Percentiles rank a stretch among this genome's conserved stretches.
Conservation (phyloP, 2,797 vertebrate species). For the Enteromius radiatus region DNA sequence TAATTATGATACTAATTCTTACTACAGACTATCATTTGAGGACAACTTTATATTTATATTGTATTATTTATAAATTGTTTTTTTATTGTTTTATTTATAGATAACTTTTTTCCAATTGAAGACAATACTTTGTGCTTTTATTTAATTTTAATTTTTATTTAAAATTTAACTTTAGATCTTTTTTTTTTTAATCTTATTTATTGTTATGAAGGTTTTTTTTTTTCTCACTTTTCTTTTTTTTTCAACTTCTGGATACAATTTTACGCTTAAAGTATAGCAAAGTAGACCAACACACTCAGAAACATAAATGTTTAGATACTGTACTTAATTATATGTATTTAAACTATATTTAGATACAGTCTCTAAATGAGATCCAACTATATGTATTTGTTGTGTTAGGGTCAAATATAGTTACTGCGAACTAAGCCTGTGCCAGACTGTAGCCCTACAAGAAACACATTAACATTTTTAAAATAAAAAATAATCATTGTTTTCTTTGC, state of each 20-base stretch:
- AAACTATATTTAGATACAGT: neutral
- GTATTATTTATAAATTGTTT: neutral
- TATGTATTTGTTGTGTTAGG: neutral
- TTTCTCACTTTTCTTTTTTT: neutral
- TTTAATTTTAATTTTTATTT: neutral
- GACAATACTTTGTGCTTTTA: neutral
- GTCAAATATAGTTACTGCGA: neutral
- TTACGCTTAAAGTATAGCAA: neutral
- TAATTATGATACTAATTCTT: slow-evolving; percentile 21
- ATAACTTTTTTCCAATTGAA: neutral
- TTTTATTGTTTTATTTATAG: neutral
- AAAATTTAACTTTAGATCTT: neutral
- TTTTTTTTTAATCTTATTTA: neutral
- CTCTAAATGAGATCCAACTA: neutral
- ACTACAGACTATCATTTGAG: neutral
- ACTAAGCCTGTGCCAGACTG: neutral
- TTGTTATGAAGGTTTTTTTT: neutral
- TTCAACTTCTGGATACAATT: neutral
- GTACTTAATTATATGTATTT: slow-evolving; percentile 1
- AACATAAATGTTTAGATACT: slow-evolving; percentile 4
- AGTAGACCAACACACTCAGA: slow-evolving; percentile 22
- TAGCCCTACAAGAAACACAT: neutral
- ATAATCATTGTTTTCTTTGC: neutral
- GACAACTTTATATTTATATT: neutral
- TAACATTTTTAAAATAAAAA: neutral